phyloP scores from a whole-genome alignment of 2,888 invertebrate species.

The Sphaeridia pumilis region DNA sequence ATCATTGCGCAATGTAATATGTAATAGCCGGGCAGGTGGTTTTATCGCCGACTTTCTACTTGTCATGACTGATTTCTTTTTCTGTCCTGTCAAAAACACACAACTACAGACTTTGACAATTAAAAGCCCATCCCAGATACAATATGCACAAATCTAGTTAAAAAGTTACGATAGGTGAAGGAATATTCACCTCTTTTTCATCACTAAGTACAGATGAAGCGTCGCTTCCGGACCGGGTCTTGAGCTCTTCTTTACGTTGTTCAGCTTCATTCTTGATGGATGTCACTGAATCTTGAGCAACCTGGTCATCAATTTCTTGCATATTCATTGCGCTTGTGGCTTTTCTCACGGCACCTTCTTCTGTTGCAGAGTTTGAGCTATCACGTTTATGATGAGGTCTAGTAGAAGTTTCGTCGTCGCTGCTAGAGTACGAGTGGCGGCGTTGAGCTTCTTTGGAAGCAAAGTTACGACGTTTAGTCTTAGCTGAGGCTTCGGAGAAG shows the following conservation, averaged over 20 bases:
- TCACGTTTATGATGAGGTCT: constrained; percentile 1
- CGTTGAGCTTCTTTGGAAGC: constrained; percentile 7
- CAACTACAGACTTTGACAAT: no score
- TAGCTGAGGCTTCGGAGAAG: no score
- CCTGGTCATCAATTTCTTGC: constrained; percentile 45
- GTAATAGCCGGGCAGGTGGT: no score
- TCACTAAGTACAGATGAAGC: neutral
- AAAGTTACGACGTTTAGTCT: no score
- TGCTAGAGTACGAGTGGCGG: constrained; percentile 23
- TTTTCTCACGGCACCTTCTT: constrained; percentile 19
- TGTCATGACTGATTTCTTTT: no score
- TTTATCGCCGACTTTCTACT: no score
- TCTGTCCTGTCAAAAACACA: no score
- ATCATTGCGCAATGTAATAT: no score
- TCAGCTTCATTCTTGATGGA: constrained; percentile 31
- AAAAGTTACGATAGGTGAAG: no score
- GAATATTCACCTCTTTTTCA: neutral
- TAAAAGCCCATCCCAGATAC: no score
- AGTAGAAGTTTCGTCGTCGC: constrained; percentile 20
- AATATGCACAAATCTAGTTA: no score
- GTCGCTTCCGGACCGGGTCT: constrained; percentile 14
- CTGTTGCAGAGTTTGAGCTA: neutral
- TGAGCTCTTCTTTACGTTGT: constrained; percentile 35
- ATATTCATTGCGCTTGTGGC: constrained; percentile 41
- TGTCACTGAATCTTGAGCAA: constrained; percentile 36